Percentiles rank a stretch among this genome's conserved stretches.
phyloP scores from a whole-genome alignment of 1,140 invertebrate species.

The Drosophila navojoa region DNA sequence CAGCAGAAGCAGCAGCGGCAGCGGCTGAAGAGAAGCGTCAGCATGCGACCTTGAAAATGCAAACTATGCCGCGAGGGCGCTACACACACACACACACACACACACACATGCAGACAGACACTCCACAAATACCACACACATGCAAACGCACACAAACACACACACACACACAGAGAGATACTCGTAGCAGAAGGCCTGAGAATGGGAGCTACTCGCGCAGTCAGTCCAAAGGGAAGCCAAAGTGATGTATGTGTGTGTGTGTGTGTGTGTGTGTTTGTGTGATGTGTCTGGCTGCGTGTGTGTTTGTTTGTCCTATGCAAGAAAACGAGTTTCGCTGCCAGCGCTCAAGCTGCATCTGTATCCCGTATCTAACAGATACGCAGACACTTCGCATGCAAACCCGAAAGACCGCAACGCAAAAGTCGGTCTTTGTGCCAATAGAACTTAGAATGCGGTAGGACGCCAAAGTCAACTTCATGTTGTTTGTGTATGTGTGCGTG shows the following conservation, averaged over 20 bases:
- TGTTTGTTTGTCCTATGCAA: slow-evolving; percentile 53
- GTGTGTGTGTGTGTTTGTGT: slow-evolving; percentile 4
- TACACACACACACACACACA: slow-evolving; percentile 38
- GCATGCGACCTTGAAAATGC: slow-evolving; percentile 70
- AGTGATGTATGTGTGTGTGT: slow-evolving; percentile 7
- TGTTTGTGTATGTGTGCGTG: slow-evolving; percentile 34
- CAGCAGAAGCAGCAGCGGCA: not conserved
- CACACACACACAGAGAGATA: slow-evolving; percentile 10
- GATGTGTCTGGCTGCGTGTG: not conserved
- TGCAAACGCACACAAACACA: not conserved
- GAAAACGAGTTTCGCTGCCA: slow-evolving; percentile 65
- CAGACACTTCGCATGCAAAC: slow-evolving; percentile 50
- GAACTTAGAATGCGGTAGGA: slow-evolving; percentile 81
- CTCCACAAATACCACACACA: slow-evolving; percentile 33
- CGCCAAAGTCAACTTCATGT: slow-evolving; percentile 27
- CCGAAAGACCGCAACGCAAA: slow-evolving; percentile 56
- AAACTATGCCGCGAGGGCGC: slow-evolving; percentile 76
- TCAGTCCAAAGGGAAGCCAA: slow-evolving; percentile 4
- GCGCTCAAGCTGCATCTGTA: slow-evolving; percentile 50
- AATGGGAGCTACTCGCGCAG: slow-evolving; percentile 9
- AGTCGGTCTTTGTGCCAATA: slow-evolving; percentile 80
- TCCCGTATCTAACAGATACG: slow-evolving; percentile 70
- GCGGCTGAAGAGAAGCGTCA: slow-evolving; percentile 8
- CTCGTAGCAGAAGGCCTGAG: not conserved
- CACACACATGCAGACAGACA: not conserved